phyloP scores from a whole-genome alignment of 2,888 invertebrate species.

The Epistrophe eligans region DNA sequence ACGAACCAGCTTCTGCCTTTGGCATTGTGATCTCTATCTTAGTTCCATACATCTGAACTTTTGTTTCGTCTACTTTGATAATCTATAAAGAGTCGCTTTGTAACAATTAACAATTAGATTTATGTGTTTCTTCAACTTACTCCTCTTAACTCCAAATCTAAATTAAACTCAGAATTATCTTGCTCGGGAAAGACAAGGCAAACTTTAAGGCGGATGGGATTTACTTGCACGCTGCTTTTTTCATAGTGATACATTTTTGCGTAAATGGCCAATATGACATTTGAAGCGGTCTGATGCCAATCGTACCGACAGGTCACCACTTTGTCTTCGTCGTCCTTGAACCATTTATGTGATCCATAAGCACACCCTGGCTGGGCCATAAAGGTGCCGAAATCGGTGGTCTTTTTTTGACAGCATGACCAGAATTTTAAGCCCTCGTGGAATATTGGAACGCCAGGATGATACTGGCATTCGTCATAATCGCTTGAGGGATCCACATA shows the following conservation, averaged over 20 bases:
- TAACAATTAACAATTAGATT: background rate
- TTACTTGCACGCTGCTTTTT: constrained; percentile 90
- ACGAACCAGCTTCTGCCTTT: constrained; percentile 93
- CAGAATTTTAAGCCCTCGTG: constrained; percentile 99
- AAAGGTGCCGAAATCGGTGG: constrained; percentile 96
- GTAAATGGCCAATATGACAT: constrained; percentile 94
- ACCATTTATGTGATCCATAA: constrained; percentile 94
- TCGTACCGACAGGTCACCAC: constrained; percentile 93
- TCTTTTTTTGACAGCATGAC: constrained; percentile 97
- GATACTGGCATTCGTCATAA: constrained; percentile 88
- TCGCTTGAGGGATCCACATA: constrained; percentile 90
- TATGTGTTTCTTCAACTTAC: constrained; percentile 85
- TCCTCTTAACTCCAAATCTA: constrained; percentile 92
- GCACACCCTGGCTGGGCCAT: constrained; percentile 96
- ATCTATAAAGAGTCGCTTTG: constrained; percentile 86
- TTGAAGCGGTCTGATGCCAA: constrained; percentile 96
- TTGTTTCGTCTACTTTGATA: constrained; percentile 89
- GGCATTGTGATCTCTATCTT: constrained; percentile 96
- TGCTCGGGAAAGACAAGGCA: constrained; percentile 92
- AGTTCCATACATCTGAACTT: constrained; percentile 91
- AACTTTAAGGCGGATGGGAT: constrained; percentile 91
- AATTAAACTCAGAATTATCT: constrained; percentile 88
- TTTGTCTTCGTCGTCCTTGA: constrained; percentile 86
- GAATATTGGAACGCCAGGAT: constrained; percentile 96
- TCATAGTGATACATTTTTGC: constrained; percentile 95